These are phyloP conservation scores for Ammodytes marinus DNA, from an alignment of 2,113 vertebrate species.

Conservation along the genomic window DNA sequence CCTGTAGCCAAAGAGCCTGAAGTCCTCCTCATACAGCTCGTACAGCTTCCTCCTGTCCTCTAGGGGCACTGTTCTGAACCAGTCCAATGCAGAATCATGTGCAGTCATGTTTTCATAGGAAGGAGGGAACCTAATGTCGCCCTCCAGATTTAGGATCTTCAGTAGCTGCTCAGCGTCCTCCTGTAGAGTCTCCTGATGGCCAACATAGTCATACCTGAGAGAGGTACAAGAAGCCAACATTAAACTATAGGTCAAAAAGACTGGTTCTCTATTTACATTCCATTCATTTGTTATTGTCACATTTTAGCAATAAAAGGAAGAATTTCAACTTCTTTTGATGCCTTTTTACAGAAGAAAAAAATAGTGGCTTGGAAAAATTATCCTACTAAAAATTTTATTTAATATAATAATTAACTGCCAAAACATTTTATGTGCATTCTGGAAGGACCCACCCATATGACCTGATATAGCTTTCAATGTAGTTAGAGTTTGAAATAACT, in stretches of 20 bases:
- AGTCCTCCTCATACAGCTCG: conserved; percentile 49
- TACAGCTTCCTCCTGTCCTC: conserved; percentile 58
- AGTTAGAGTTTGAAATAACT: too few relatives aligned
- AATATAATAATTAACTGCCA: too few relatives aligned
- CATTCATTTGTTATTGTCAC: too few relatives aligned
- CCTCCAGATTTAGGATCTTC: conserved; percentile 11
- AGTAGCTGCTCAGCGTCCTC: conserved; percentile 46
- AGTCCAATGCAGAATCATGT: background rate
- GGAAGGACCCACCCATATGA: too few relatives aligned
- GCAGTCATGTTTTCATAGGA: conserved; percentile 25
- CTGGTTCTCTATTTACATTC: background rate
- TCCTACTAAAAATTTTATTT: too few relatives aligned
- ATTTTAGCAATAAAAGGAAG: too few relatives aligned
- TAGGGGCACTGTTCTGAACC: conserved; percentile 44
- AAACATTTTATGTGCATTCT: too few relatives aligned
- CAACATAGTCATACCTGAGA: conserved; percentile 67
- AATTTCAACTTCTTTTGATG: too few relatives aligned
- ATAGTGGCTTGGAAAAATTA: too few relatives aligned
- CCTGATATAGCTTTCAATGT: too few relatives aligned
- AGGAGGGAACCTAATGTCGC: conserved; percentile 37
- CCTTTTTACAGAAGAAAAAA: too few relatives aligned
- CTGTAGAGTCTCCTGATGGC: conserved; percentile 59
- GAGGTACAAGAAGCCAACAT: background rate
- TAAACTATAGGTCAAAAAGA: background rate
- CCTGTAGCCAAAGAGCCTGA: conserved; percentile 58